Conservation (phyloP, 37 sponge, comb jelly and placozoan genomes). For the Halisarca cf. caerulea region DNA sequence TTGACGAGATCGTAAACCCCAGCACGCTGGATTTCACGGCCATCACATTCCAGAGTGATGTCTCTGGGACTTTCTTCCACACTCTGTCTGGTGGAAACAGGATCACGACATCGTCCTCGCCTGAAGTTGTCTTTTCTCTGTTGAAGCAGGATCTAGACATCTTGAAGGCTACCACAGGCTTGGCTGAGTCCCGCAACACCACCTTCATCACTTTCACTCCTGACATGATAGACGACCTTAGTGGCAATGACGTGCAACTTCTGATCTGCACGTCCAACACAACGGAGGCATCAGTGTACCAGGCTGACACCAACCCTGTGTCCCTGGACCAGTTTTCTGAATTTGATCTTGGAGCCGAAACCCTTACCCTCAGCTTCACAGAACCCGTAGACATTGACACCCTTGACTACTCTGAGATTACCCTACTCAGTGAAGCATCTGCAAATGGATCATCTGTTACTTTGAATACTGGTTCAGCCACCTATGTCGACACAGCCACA, state of each 20-base stretch:
- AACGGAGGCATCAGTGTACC: constrained; percentile 36
- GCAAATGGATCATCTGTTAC: constrained; percentile 38
- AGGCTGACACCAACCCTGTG: constrained; percentile 39
- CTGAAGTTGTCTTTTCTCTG: constrained; percentile 5
- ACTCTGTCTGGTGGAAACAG: constrained; percentile 61
- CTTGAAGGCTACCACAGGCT: constrained; percentile 37
- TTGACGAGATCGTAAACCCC: constrained; percentile 74
- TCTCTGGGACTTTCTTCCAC: constrained; percentile 26
- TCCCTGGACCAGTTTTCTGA: constrained; percentile 42
- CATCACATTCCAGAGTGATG: constrained; percentile 65
- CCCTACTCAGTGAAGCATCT: constrained; percentile 50
- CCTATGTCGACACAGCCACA: constrained; percentile 27
- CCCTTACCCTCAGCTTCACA: constrained; percentile 65
- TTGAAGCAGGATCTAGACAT: constrained; percentile 37
- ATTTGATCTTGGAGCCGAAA: constrained; percentile 63
- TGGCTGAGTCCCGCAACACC: constrained; percentile 31
- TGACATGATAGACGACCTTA: constrained; percentile 22
- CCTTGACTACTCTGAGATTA: constrained; percentile 26
- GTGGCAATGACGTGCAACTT: constrained; percentile 20
- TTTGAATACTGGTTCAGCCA: constrained; percentile 44
- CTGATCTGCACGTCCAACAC: constrained; percentile 50
- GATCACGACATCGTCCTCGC: neutral
- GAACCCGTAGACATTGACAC: constrained; percentile 68
- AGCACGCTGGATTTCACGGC: constrained; percentile 44
- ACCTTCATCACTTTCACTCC: constrained; percentile 37